phyloP scores from a whole-genome alignment of 2,888 invertebrate genomes.

The Liodrosophila aerea region DNA sequence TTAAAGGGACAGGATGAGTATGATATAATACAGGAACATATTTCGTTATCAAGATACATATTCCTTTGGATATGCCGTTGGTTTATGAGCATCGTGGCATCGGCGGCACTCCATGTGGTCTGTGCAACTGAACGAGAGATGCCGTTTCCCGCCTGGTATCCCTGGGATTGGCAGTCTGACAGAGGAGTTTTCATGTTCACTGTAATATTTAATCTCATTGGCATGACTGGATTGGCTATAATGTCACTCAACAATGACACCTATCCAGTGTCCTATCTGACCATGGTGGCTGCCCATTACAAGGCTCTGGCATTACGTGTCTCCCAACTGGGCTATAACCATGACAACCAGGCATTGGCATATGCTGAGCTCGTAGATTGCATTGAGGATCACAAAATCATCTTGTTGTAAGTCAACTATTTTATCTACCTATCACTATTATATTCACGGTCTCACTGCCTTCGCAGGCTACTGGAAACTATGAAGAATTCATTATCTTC shows the following conservation, averaged over 20 bases:
- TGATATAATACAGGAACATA: constrained; percentile 32
- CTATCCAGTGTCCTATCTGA: constrained; percentile 73
- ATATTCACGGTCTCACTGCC: not conserved
- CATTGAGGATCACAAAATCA: constrained; percentile 73
- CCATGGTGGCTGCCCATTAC: constrained; percentile 71
- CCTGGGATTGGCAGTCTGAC: constrained; percentile 66
- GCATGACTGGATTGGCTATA: constrained; percentile 29
- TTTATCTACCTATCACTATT: too few species aligned
- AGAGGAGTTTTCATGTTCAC: constrained; percentile 10
- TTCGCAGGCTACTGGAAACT: constrained; percentile 82
- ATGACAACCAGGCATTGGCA: not conserved
- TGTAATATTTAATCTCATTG: constrained; percentile 25
- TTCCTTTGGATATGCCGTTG: constrained; percentile 36
- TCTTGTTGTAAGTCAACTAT: constrained; percentile 56
- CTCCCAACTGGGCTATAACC: constrained; percentile 5
- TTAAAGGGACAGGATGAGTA: constrained; percentile 43
- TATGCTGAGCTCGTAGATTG: constrained; percentile 50
- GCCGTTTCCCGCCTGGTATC: constrained; percentile 73
- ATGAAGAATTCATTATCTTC: constrained; percentile 83
- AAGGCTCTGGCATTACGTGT: constrained; percentile 68
- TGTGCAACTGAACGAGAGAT: constrained; percentile 42
- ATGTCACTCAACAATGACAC: constrained; percentile 60
- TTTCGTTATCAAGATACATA: constrained; percentile 33
- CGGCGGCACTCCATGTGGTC: not conserved
- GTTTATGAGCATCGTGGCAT: constrained; percentile 19